Evolutionary conservation across 2,797 vertebrate genomes (phyloP).

Genomic region (Paguma larvata): DNA sequence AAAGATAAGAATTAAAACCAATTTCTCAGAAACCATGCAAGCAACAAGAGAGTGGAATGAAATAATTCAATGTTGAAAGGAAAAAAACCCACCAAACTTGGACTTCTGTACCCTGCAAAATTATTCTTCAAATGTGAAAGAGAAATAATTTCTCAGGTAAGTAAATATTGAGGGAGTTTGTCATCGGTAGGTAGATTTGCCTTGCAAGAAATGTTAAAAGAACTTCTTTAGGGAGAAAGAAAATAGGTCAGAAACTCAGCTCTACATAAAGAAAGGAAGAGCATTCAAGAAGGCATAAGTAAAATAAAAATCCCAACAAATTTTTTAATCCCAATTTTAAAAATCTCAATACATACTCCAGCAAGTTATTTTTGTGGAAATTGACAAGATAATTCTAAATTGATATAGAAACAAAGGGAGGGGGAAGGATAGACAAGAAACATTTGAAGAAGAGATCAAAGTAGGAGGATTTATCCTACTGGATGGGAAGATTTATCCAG

Average conservation of each 20-base stretch:
- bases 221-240: not conserved
- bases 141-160: not conserved
- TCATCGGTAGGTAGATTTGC: not conserved
- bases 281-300: not conserved
- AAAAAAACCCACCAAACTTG: not conserved
- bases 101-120: not conserved
- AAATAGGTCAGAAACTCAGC: not conserved
- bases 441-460: not conserved
- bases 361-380: conserved; percentile 1
- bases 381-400: not conserved
- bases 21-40: not conserved
- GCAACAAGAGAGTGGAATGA: not conserved
- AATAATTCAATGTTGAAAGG: not conserved
- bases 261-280: not conserved
- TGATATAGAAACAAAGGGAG: not conserved
- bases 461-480: not conserved
- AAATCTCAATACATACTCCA: not conserved
- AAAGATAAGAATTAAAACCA: not conserved
- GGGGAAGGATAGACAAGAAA: not conserved
- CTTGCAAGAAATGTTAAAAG: not conserved
- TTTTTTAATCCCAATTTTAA: not conserved
- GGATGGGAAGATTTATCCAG: not conserved
- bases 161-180: not conserved
- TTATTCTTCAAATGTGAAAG: not conserved
- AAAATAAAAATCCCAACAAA: not conserved